A percentile compares a stretch with the other conserved stretches of the same genome.
phyloP scores from a whole-genome alignment of 2,888 invertebrate genomes.

The Melinaea marsaeus region DNA sequence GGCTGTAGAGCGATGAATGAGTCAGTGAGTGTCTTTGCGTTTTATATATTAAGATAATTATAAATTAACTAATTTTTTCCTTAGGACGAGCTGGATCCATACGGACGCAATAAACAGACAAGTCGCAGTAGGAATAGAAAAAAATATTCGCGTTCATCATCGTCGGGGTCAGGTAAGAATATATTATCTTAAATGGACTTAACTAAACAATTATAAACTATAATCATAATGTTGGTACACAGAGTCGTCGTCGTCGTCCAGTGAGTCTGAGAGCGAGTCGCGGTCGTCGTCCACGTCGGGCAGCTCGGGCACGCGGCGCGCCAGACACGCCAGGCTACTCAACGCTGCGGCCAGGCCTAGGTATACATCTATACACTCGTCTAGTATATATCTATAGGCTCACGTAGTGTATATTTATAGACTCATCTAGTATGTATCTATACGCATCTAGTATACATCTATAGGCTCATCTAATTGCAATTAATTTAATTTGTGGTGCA shows the following conservation, averaged over 20 bases:
- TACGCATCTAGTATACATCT: too few species aligned
- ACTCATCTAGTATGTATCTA: too few species aligned
- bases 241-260: slow-evolving; percentile 72
- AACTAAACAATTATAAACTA: background rate
- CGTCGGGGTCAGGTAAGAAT: slow-evolving; percentile 67
- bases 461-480: too few species aligned
- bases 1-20: too few species aligned
- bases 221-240: slow-evolving; percentile 13
- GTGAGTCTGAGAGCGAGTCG: slow-evolving; percentile 72
- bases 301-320: slow-evolving; percentile 67
- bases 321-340: slow-evolving; percentile 62
- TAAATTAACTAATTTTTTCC: slow-evolving; percentile 7
- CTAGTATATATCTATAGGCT: background rate
- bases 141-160: slow-evolving; percentile 70
- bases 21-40: too few species aligned
- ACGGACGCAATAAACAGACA: slow-evolving; percentile 59
- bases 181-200: background rate
- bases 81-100: slow-evolving; percentile 69
- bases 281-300: slow-evolving; percentile 71
- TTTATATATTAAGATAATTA: background rate
- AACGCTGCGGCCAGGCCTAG: slow-evolving; percentile 68
- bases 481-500: too few species aligned
- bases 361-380: slow-evolving; percentile 33
- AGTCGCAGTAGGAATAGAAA: slow-evolving; percentile 62
- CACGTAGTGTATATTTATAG: too few species aligned